Conservation (phyloP, 2,888 invertebrate genomes). For the Cotesia congregata region DNA sequence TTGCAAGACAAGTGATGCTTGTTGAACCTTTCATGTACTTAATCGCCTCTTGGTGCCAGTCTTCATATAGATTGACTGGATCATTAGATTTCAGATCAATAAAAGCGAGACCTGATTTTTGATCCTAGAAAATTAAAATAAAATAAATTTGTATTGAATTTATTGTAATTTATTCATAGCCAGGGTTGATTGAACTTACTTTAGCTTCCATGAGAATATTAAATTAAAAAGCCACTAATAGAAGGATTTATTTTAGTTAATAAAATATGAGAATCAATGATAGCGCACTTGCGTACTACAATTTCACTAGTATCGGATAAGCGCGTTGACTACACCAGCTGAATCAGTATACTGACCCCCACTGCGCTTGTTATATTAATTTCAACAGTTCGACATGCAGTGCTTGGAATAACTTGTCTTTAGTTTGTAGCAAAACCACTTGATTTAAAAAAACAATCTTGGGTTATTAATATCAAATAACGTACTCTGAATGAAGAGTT, state of each 20-base stretch:
- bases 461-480: not conserved
- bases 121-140: not conserved
- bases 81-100: conserved; percentile 65
- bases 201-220: not conserved
- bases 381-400: not conserved
- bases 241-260: not conserved
- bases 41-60: conserved; percentile 69
- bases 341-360: not conserved
- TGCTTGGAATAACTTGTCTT: not conserved
- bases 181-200: not conserved
- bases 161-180: not conserved
- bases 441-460: not conserved
- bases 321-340: not conserved
- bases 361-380: not conserved
- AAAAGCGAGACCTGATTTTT: conserved; percentile 62
- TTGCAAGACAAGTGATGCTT: conserved; percentile 68
- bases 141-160: not conserved
- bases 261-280: conserved; percentile 1
- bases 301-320: not conserved
- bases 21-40: conserved; percentile 52
- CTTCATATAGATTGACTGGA: conserved; percentile 70
- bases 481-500: not conserved
- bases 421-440: not conserved
- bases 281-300: conserved; percentile 2
- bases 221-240: not conserved